These are phyloP conservation scores for Stenurella melanura DNA, from an alignment of 2,888 invertebrate species.

Conservation along the genomic window DNA sequence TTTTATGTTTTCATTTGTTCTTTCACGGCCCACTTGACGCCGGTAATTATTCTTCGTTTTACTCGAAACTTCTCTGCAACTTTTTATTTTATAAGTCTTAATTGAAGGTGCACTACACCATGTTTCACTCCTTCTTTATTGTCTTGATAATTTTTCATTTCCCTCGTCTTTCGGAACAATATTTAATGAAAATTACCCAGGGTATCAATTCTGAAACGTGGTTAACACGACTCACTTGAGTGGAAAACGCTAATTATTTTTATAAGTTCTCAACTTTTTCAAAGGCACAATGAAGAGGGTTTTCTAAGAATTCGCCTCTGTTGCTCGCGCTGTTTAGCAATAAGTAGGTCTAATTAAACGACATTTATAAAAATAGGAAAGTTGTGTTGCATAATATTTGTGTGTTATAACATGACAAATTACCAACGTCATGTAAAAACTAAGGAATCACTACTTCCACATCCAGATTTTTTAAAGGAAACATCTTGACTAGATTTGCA, in stretches of 20 bases:
- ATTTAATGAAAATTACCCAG: conserved; percentile 72
- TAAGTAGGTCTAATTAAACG: conserved; percentile 14
- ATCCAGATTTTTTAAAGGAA: too few relatives aligned
- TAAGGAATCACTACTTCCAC: too few relatives aligned
- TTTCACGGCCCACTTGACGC: conserved; percentile 71
- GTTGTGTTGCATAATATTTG: not conserved
- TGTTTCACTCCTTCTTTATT: conserved; percentile 70
- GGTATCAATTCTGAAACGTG: conserved; percentile 64
- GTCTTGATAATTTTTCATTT: conserved; percentile 73
- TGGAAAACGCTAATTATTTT: conserved; percentile 69
- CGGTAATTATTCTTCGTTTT: conserved; percentile 71
- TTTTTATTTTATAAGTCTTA: conserved; percentile 65
- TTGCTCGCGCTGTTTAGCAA: not conserved
- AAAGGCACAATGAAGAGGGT: conserved; percentile 31
- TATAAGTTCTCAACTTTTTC: conserved; percentile 58
- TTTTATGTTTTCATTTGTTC: conserved; percentile 73
- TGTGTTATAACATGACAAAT: not conserved
- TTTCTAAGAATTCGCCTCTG: not conserved
- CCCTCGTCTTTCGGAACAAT: conserved; percentile 62
- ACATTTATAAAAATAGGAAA: not conserved
- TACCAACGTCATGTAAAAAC: not conserved
- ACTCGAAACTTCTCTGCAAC: conserved; percentile 58
- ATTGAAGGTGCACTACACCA: conserved; percentile 72
- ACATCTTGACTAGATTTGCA: too few relatives aligned
- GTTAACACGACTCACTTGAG: conserved; percentile 62